phyloP scores from a whole-genome alignment of 2,888 invertebrate species.

The Bugulina stolonifera region DNA sequence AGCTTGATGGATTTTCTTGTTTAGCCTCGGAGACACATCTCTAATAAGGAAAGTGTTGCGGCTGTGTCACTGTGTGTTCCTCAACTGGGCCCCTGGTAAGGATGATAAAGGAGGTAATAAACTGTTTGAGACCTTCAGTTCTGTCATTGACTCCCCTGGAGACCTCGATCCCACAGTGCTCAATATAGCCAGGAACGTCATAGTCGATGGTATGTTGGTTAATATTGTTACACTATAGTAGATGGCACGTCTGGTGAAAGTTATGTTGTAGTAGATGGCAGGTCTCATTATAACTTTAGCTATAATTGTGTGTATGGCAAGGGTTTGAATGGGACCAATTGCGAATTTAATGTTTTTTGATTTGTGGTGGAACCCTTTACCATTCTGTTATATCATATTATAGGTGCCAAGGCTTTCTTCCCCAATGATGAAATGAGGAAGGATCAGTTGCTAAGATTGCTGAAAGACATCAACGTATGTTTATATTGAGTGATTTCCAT shows the following conservation, averaged over 20 bases:
- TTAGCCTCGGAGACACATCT: background rate
- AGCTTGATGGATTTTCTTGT: background rate
- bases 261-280: too few relatives aligned
- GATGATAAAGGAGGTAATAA: background rate
- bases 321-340: too few relatives aligned
- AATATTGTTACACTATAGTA: too few relatives aligned
- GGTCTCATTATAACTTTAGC: too few relatives aligned
- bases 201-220: conserved; percentile 8
- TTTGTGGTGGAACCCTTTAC: conserved; percentile 35
- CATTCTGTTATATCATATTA: too few relatives aligned
- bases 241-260: too few relatives aligned
- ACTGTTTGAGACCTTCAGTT: conserved; percentile 14
- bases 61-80: conserved; percentile 16
- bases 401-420: conserved; percentile 50
- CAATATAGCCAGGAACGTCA: background rate
- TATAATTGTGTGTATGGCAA: too few relatives aligned
- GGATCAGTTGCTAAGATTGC: conserved; percentile 46
- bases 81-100: conserved; percentile 19
- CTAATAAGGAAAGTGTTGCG: conserved; percentile 17
- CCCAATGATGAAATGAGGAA: conserved; percentile 49
- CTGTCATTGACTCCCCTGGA: conserved; percentile 29
- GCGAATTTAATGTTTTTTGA: too few relatives aligned
- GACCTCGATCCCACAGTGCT: background rate
- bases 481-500: too few relatives aligned
- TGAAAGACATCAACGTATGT: conserved; percentile 44